phyloP scores from a whole-genome alignment of 2,888 invertebrate genomes.

The Seladonia tumulorum region DNA sequence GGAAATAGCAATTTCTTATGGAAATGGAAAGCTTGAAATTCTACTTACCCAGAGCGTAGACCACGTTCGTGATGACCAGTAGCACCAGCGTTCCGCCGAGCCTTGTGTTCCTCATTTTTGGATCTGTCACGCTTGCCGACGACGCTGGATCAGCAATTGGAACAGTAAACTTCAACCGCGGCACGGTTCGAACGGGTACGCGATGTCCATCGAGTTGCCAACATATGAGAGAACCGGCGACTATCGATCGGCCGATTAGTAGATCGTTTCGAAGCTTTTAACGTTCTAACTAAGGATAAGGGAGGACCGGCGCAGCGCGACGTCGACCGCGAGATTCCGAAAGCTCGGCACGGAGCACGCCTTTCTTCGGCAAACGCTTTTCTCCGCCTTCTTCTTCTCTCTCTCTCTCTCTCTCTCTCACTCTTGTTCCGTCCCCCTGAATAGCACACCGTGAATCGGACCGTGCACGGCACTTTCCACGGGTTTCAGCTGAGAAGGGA shows the following conservation, averaged over 20 bases:
- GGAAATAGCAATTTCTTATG: too few relatives aligned
- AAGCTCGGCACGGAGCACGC: slow-evolving; percentile 45
- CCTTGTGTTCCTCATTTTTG: slow-evolving; percentile 42
- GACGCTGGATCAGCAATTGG: slow-evolving; percentile 3
- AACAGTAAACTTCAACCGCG: slow-evolving; percentile 20
- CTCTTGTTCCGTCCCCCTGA: slow-evolving; percentile 57
- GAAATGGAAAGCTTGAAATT: background rate
- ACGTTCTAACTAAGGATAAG: background rate
- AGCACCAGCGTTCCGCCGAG: slow-evolving; percentile 46
- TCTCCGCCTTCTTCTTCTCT: slow-evolving; percentile 29
- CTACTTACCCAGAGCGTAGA: slow-evolving; percentile 66
- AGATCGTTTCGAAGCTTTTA: background rate
- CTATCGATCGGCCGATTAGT: background rate
- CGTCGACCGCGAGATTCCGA: slow-evolving; percentile 13
- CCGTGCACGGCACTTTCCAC: slow-evolving; percentile 69
- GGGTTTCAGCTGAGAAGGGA: slow-evolving; percentile 52
- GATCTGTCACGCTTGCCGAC: slow-evolving; percentile 35
- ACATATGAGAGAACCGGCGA: background rate
- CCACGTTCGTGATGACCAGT: slow-evolving; percentile 45
- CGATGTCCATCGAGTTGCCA: slow-evolving; percentile 20
- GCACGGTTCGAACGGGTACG: slow-evolving; percentile 21
- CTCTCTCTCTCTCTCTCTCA: slow-evolving; percentile 34
- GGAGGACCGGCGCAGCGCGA: background rate
- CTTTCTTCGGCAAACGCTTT: slow-evolving; percentile 45
- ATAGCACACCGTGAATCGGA: slow-evolving; percentile 69